phyloP scores from a whole-genome alignment of 1,140 invertebrate genomes.

The Leptinotarsa lineolata region DNA sequence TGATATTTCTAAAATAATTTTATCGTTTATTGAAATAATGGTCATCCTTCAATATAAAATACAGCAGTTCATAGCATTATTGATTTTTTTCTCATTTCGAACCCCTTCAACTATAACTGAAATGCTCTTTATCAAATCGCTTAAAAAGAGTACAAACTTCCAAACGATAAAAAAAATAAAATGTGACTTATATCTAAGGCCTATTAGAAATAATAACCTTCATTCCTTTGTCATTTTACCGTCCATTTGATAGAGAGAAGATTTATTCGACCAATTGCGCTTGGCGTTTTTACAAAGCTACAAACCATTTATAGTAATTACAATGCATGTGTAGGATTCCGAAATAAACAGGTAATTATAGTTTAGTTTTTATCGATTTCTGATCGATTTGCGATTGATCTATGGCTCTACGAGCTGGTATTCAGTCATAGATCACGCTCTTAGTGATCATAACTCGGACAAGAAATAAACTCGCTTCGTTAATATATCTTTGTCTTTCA shows the following conservation, averaged over 20 bases:
- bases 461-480: background rate
- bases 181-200: slow-evolving; percentile 36
- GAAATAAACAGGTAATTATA: slow-evolving; percentile 50
- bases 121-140: background rate
- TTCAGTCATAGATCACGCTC: slow-evolving; percentile 51
- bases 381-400: slow-evolving; percentile 51
- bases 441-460: slow-evolving; percentile 22
- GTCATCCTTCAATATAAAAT: too few species aligned
- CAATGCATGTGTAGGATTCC: slow-evolving; percentile 50
- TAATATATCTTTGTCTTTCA: background rate
- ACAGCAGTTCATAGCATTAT: too few species aligned
- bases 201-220: slow-evolving; percentile 37
- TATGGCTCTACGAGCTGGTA: slow-evolving; percentile 47
- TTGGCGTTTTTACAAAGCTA: slow-evolving; percentile 40
- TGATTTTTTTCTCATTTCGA: too few species aligned
- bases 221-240: slow-evolving; percentile 37
- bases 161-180: slow-evolving; percentile 36
- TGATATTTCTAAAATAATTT: too few species aligned
- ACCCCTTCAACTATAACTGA: too few species aligned
- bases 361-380: slow-evolving; percentile 48
- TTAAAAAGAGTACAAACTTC: background rate
- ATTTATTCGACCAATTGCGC: slow-evolving; percentile 46
- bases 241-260: slow-evolving; percentile 37
- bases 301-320: slow-evolving; percentile 50
- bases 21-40: too few species aligned